Percentiles rank a stretch among this genome's conserved stretches.
Conservation (phyloP, 2,113 vertebrate species). For the Centropus bengalensis region DNA sequence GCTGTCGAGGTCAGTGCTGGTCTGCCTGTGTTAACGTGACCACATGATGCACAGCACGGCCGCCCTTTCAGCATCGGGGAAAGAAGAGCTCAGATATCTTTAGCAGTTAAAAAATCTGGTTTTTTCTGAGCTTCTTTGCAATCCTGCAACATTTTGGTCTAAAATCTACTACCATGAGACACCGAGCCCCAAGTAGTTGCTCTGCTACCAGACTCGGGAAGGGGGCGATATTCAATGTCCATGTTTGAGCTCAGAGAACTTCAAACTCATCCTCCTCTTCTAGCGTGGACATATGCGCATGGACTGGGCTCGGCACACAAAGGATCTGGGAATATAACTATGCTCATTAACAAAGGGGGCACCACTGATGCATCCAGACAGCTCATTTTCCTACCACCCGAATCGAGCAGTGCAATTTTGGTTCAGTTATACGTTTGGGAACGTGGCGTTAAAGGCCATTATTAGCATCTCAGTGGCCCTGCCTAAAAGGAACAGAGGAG, state of each 20-base stretch:
- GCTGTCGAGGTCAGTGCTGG: conserved; percentile 5
- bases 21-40: conserved; percentile 34
- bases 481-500: conserved; percentile 62
- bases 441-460: neutral
- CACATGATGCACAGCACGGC: conserved; percentile 32
- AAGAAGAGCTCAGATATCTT: neutral
- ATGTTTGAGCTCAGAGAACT: conserved; percentile 3
- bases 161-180: neutral
- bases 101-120: neutral
- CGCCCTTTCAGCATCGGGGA: conserved; percentile 17
- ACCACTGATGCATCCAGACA: conserved; percentile 58
- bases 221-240: neutral
- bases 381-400: conserved; percentile 2
- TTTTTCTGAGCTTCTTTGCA: conserved; percentile 13
- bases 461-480: conserved; percentile 61
- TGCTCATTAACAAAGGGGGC: conserved; percentile 17
- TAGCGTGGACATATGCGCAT: neutral
- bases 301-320: neutral
- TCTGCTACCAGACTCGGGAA: neutral
- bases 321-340: neutral
- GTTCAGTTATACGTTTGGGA: neutral
- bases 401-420: neutral
- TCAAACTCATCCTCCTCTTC: conserved; percentile 33
- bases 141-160: neutral
- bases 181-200: neutral